phyloP scores from a whole-genome alignment of 2,797 vertebrate genomes.

The Diplodus puntazzo region DNA sequence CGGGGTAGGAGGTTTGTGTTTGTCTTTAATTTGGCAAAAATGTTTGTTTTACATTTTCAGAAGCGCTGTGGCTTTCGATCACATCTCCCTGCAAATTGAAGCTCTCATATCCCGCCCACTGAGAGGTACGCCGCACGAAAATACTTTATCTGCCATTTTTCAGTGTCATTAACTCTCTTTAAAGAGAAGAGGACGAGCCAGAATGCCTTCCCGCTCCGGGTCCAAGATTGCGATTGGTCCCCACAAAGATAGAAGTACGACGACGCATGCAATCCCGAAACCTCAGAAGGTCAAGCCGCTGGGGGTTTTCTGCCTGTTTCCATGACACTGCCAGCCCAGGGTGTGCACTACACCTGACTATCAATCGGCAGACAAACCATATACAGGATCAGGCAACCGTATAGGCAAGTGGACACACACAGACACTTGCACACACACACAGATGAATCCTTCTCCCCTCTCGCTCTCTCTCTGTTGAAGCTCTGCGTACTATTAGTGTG shows the following conservation, averaged over 20 bases:
- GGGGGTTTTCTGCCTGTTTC: conserved; percentile 59
- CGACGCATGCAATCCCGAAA: conserved; percentile 21
- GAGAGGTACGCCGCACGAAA: background rate
- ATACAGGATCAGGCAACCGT: background rate
- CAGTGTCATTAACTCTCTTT: background rate
- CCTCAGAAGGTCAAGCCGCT: conserved; percentile 58
- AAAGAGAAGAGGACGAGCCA: background rate
- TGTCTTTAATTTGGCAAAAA: conserved; percentile 18
- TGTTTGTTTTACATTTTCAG: background rate
- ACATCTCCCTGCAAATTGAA: background rate
- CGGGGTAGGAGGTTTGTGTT: background rate
- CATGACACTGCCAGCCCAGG: conserved; percentile 57
- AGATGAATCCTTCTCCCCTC: background rate
- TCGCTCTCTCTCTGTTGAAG: conserved; percentile 20
- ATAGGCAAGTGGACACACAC: conserved; percentile 21
- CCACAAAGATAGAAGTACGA: background rate
- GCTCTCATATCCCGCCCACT: background rate
- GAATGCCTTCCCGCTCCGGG: background rate
- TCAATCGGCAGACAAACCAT: conserved; percentile 40
- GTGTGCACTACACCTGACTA: conserved; percentile 49
- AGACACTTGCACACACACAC: conserved; percentile 32
- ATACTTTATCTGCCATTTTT: background rate
- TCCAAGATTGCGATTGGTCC: background rate
- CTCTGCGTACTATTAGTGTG: conserved; percentile 22
- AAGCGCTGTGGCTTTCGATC: background rate